phyloP scores from a whole-genome alignment of 2,797 vertebrate species.

The Pitangus sulphuratus region DNA sequence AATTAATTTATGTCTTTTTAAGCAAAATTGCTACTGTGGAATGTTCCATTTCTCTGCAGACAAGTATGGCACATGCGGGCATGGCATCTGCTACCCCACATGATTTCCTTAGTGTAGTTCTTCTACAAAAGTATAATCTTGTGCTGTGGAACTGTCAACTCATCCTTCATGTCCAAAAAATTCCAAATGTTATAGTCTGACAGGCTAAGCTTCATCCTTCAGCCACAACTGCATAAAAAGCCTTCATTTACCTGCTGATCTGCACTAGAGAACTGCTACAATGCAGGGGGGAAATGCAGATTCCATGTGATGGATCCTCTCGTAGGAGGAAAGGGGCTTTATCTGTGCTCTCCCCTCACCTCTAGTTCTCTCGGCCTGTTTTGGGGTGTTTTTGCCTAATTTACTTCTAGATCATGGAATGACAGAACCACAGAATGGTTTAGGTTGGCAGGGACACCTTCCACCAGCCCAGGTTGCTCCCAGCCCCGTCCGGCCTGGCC shows the following conservation, averaged over 20 bases:
- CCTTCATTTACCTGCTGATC: neutral
- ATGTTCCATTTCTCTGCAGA: neutral
- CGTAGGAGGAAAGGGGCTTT: neutral
- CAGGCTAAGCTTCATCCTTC: neutral
- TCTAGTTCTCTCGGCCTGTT: neutral
- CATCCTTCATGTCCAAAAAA: neutral
- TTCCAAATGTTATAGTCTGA: fast-evolving
- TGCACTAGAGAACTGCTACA: neutral
- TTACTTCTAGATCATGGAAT: neutral
- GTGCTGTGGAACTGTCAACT: neutral
- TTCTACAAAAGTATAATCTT: neutral
- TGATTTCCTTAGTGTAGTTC: neutral
- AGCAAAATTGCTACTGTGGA: neutral
- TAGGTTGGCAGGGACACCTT: neutral
- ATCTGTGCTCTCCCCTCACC: neutral
- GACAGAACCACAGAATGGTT: neutral
- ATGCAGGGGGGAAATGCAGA: neutral
- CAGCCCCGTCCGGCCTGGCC: neutral
- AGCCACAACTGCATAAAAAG: neutral
- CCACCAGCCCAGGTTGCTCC: neutral
- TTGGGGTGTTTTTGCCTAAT: too few relatives aligned
- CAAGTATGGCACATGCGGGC: neutral
- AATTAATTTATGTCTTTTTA: neutral
- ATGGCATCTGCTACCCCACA: neutral
- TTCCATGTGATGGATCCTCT: neutral